phyloP scores from a whole-genome alignment of 1,140 invertebrate species.

The Drosophila sturtevanti region DNA sequence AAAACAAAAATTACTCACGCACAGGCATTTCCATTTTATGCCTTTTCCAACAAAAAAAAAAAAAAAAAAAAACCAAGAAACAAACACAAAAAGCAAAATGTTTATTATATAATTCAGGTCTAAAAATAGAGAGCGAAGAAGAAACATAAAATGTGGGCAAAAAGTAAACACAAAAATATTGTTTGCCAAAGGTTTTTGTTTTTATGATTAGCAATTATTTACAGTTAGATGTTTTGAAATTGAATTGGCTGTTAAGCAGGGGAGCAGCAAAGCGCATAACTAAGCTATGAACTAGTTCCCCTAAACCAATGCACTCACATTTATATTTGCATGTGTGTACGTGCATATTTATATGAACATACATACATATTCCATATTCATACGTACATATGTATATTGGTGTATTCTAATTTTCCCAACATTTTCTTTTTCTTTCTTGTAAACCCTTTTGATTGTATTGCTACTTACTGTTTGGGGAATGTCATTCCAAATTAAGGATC shows the following conservation, averaged over 20 bases:
- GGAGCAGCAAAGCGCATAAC: not conserved
- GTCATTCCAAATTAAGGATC: no score
- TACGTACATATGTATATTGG: no score
- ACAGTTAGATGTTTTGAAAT: slow-evolving; percentile 1
- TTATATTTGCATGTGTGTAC: no score
- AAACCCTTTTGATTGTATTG: no score
- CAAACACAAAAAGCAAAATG: not conserved
- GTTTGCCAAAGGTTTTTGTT: slow-evolving; percentile 1
- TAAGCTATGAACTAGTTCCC: not conserved
- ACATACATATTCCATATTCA: no score
- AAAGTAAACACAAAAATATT: slow-evolving; percentile 11
- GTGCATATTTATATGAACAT: no score
- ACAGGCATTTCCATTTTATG: slow-evolving; percentile 14
- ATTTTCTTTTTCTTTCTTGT: no score
- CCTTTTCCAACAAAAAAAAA: slow-evolving; percentile 9
- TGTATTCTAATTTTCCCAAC: no score
- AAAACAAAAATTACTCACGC: slow-evolving; percentile 47
- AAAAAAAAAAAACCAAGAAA: not conserved
- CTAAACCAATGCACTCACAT: no score
- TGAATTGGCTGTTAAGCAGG: not conserved
- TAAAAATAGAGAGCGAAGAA: slow-evolving; percentile 2
- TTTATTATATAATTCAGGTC: slow-evolving; percentile 18
- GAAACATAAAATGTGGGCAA: slow-evolving; percentile 10
- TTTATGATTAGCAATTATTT: slow-evolving; percentile 7
- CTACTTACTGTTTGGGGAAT: no score